Evolutionary conservation across 2,113 vertebrate genomes (phyloP).

Genomic region (Pteronura brasiliensis): DNA sequence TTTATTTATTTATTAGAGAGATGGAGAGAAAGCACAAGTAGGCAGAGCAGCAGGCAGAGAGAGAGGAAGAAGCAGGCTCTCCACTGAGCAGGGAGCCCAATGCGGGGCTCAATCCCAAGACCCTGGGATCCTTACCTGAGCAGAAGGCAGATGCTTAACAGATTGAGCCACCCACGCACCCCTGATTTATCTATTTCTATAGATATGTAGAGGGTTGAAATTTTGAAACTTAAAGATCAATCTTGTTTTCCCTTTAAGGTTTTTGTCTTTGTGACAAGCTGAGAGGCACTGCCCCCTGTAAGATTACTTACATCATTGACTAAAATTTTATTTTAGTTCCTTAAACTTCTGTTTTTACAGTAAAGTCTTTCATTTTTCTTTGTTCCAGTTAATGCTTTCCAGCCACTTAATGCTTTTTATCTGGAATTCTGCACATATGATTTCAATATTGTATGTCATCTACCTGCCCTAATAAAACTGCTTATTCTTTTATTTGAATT

Average conservation of each 20-base stretch:
- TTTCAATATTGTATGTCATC: not conserved
- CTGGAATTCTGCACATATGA: not conserved
- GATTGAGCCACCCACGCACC: no score
- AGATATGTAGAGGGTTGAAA: not conserved
- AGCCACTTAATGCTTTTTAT: not conserved
- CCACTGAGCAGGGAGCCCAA: no score
- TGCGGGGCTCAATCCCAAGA: no score
- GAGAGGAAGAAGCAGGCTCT: no score
- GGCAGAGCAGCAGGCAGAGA: no score
- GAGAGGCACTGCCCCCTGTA: not conserved
- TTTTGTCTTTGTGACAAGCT: not conserved
- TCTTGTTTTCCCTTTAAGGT: not conserved
- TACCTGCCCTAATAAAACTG: not conserved
- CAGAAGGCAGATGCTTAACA: no score
- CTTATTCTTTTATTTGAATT: not conserved
- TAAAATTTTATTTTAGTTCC: not conserved
- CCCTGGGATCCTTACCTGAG: no score
- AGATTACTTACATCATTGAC: not conserved
- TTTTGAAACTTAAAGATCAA: not conserved
- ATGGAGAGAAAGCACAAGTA: no score
- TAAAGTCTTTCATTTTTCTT: not conserved
- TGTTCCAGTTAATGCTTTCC: not conserved
- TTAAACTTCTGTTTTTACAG: not conserved
- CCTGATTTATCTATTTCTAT: not conserved
- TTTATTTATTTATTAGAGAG: no score